Evolutionary conservation across 2,888 invertebrate species (phyloP).

Genomic region (Xylota segnis): DNA sequence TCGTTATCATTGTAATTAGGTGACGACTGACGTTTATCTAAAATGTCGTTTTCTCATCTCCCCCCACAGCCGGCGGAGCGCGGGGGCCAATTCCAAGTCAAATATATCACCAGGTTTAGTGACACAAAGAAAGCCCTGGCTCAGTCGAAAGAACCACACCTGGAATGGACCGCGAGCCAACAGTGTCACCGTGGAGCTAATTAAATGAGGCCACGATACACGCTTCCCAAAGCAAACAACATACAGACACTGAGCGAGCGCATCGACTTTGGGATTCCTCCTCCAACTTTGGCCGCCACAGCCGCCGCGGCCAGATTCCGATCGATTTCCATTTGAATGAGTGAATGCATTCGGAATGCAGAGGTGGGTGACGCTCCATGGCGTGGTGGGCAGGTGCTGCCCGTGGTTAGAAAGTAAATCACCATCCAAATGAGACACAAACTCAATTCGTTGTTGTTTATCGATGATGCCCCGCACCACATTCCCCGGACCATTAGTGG

Average conservation of each 20-base stretch:
- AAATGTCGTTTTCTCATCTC: constrained; percentile 51
- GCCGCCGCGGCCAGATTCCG: too few species aligned
- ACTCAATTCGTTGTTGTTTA: constrained; percentile 66
- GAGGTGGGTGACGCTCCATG: constrained; percentile 57
- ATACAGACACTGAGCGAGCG: not conserved
- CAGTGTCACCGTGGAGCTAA: constrained; percentile 49
- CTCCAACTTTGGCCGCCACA: constrained; percentile 50
- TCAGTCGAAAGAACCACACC: constrained; percentile 34
- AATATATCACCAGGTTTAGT: constrained; percentile 61
- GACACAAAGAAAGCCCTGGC: constrained; percentile 17
- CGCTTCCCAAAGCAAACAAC: constrained; percentile 36
- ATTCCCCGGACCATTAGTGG: constrained; percentile 70
- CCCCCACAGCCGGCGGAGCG: not conserved
- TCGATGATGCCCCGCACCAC: constrained; percentile 44
- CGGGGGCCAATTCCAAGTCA: constrained; percentile 46
- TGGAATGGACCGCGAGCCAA: not conserved
- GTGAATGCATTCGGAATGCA: constrained; percentile 48
- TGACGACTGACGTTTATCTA: constrained; percentile 72
- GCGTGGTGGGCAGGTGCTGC: constrained; percentile 24
- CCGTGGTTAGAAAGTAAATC: constrained; percentile 70
- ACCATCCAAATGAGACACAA: constrained; percentile 75
- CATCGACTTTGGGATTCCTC: constrained; percentile 58
- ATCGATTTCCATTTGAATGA: constrained; percentile 53
- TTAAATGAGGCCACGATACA: constrained; percentile 58
- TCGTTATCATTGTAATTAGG: constrained; percentile 70